These are phyloP conservation scores for Caenorhabditis drosophilae DNA, from an alignment of 2,888 invertebrate species.

Conservation along the genomic window DNA sequence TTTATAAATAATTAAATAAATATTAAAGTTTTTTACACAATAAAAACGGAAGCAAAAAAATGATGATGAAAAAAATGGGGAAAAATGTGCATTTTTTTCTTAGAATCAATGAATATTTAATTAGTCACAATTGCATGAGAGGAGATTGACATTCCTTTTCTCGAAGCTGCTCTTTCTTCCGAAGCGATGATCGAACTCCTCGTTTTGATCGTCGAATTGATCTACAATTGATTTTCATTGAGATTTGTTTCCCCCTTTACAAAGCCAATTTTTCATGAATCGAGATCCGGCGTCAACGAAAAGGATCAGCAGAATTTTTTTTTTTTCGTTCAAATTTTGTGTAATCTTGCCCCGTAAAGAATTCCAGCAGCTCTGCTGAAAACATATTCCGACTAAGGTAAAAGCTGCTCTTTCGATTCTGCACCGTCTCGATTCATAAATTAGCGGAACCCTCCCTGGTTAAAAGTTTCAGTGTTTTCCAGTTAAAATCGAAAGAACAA, in stretches of 20 bases:
- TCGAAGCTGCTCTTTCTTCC: slow-evolving; percentile 27
- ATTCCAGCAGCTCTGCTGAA: too few species aligned
- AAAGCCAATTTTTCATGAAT: background rate
- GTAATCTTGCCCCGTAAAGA: slow-evolving; percentile 2
- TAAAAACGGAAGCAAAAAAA: background rate
- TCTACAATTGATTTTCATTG: slow-evolving; percentile 16
- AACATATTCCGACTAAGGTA: too few species aligned
- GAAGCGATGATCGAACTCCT: slow-evolving; percentile 41
- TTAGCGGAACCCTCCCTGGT: too few species aligned
- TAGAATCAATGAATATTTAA: background rate
- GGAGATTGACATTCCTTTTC: slow-evolving; percentile 22
- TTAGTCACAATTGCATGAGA: slow-evolving; percentile 36
- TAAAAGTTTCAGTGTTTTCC: too few species aligned
- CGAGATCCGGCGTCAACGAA: background rate
- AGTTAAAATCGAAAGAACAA: too few species aligned
- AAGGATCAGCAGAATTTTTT: slow-evolving; percentile 1
- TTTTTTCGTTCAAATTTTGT: background rate
- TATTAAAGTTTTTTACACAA: background rate
- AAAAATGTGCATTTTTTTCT: slow-evolving; percentile 5
- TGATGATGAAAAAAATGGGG: background rate
- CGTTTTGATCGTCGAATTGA: slow-evolving; percentile 48
- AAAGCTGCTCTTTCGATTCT: too few species aligned
- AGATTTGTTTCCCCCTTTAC: background rate
- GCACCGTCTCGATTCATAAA: too few species aligned
- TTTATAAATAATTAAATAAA: background rate